phyloP scores from a whole-genome alignment of 2,113 vertebrate genomes.

The Oceanodroma tethys region DNA sequence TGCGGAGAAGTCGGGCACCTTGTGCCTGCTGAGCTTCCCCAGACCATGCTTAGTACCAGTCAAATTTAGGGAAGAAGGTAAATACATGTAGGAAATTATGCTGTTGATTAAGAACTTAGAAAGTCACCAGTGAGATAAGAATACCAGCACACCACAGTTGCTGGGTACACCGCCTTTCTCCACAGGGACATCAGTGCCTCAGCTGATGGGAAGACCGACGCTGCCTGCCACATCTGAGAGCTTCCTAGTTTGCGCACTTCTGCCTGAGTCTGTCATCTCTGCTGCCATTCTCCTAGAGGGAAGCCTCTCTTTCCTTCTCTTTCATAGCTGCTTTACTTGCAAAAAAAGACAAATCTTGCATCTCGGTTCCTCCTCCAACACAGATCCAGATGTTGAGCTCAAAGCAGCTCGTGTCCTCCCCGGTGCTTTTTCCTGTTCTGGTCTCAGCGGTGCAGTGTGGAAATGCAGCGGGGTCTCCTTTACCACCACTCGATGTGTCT shows the following conservation, averaged over 20 bases:
- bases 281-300: not conserved
- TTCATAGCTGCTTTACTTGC: not conserved
- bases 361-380: not conserved
- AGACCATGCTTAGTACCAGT: accelerated
- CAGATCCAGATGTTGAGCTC: not conserved
- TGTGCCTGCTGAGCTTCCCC: not conserved
- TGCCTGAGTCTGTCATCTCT: not conserved
- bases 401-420: not conserved
- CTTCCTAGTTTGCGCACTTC: not conserved
- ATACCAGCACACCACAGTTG: not conserved
- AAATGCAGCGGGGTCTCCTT: not conserved
- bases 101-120: not conserved
- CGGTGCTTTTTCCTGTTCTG: too few relatives aligned
- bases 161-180: not conserved
- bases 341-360: not conserved
- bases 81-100: accelerated
- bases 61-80: not conserved
- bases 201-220: accelerated
- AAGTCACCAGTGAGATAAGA: not conserved
- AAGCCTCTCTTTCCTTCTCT: not conserved
- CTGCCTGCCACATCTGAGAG: not conserved
- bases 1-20: accelerated
- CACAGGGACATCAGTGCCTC: not conserved
- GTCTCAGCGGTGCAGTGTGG: not conserved
- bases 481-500: accelerated